These are phyloP conservation scores for Stomatorhinus walkeri DNA, from an alignment of 2,797 vertebrate genomes.

Conservation along the genomic window DNA sequence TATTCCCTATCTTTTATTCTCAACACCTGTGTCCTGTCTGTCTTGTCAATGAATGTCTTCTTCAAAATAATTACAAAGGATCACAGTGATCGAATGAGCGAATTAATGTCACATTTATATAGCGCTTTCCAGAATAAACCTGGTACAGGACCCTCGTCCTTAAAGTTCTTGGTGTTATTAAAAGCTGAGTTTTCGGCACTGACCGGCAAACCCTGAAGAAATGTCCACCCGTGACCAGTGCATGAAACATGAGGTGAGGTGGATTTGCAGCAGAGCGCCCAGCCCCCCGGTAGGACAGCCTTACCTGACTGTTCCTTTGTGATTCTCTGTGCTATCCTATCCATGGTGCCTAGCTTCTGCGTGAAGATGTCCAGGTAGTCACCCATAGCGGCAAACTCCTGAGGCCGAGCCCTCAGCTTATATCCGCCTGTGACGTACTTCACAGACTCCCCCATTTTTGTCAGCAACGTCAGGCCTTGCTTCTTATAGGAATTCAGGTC, in stretches of 20 bases:
- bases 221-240: background rate
- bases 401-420: constrained; percentile 79
- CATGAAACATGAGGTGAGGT: background rate
- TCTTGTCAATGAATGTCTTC: background rate
- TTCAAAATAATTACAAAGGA: background rate
- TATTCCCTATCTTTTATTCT: background rate
- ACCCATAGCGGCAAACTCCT: constrained; percentile 81
- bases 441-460: constrained; percentile 89
- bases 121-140: background rate
- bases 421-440: constrained; percentile 88
- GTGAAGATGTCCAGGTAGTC: constrained; percentile 90
- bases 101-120: background rate
- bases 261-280: background rate
- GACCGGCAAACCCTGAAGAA: background rate
- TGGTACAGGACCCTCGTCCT: background rate
- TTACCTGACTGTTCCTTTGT: constrained; percentile 93
- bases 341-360: constrained; percentile 91
- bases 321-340: constrained; percentile 93
- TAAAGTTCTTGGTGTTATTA: background rate
- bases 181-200: background rate
- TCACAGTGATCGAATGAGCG: background rate
- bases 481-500: constrained; percentile 87
- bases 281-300: background rate
- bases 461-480: constrained; percentile 83
- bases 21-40: background rate